Evolutionary conservation across 2,888 invertebrate genomes (phyloP).

Genomic region (Trileptium ribeirensis): DNA sequence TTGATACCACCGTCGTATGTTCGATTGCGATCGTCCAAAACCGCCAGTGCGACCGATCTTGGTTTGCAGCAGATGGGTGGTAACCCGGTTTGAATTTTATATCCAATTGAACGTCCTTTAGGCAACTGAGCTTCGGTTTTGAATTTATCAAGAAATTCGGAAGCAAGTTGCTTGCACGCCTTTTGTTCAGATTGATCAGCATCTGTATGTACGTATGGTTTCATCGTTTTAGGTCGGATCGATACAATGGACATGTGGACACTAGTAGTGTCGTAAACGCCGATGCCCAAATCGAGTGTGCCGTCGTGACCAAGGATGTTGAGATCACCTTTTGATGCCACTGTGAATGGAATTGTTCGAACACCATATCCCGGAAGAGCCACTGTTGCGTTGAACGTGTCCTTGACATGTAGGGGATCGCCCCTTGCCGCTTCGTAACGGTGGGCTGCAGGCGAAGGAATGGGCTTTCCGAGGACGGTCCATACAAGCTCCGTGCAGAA

Average conservation of each 20-base stretch:
- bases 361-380: background rate
- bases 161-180: background rate
- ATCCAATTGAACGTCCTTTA: background rate
- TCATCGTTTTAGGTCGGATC: too few relatives aligned
- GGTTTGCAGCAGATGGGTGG: background rate
- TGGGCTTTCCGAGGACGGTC: background rate
- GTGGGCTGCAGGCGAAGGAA: background rate
- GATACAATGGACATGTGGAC: too few relatives aligned
- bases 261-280: background rate
- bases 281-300: background rate
- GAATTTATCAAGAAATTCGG: background rate
- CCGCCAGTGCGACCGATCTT: background rate
- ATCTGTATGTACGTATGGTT: background rate
- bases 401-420: background rate
- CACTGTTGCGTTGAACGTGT: background rate
- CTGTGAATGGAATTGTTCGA: background rate
- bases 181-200: background rate
- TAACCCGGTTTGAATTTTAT: background rate
- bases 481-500: background rate
- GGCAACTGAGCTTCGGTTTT: background rate
- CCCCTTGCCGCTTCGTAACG: background rate
- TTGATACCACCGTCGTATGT: background rate
- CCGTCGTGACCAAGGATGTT: background rate
- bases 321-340: background rate
- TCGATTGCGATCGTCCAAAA: background rate